Evolutionary conservation across 1,140 invertebrate genomes (phyloP), one percentile per base, ranked within the genome.

Genomic region (Sipha flava): DNA sequence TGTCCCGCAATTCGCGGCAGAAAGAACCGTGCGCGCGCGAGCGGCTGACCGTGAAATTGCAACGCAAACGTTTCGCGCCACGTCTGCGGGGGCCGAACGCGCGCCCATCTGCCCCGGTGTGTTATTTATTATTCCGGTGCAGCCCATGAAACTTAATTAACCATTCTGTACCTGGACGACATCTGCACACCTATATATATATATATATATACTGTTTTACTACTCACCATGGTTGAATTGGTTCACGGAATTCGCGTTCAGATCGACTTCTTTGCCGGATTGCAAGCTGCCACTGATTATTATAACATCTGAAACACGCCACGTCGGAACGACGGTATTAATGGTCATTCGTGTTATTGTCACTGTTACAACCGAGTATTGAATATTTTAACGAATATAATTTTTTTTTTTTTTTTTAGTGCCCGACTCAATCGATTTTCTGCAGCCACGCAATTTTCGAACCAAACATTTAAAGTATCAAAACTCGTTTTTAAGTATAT

Each of bases 41-140:
- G 18, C 54, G 49, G 73, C 43, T 77, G 73, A 77, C 73, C 73
- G 34, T 77, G 73, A 77, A 77, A 77, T 77, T 77, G 16, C 47
- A n/a, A 21, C 29, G 40, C 47, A 75, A 75, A 52, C n/a, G 31
- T 37, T 75, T 49, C 62, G 10, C 34, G 3, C 12, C 9, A 10
- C 21, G 37, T 34, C 18, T 23, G 21, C 21, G 21, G 12, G 10
- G 12, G 10, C 12, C 64, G 29, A n/a, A 10, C 14, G 23, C 34
- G 26, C 62, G 43, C 16, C 37, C 18, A 26, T 34, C 9, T 21
- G 1, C 10, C 10, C 34, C 9, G 10, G 4, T 6, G 10, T 2
- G 43, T 70, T 43, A 18, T 68, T 43, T 68, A 68, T 45, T 70
- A 47, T 45, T 29, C 23, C 23, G 26, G 40, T 47, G 4, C 37